Evolutionary conservation across 2,113 vertebrate species (phyloP).

Genomic region (Boulengeromyrus knoepffleri): DNA sequence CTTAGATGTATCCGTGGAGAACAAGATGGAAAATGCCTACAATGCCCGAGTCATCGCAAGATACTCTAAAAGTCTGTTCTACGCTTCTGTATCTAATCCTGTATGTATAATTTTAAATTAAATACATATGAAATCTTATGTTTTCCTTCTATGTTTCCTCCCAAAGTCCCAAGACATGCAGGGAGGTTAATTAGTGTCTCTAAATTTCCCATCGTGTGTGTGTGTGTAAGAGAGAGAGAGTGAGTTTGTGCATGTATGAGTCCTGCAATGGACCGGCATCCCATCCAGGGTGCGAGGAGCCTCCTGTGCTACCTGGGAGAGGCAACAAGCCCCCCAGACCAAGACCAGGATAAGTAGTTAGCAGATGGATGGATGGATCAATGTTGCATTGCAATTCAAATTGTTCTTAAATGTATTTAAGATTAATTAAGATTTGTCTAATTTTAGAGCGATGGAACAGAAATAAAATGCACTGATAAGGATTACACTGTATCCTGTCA

Average conservation of each 20-base stretch:
- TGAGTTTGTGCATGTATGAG: neutral
- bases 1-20: slow-evolving; percentile 65
- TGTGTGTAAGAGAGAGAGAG: neutral
- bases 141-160: neutral
- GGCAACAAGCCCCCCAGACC: neutral
- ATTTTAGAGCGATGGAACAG: slow-evolving; percentile 67
- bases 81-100: slow-evolving; percentile 62
- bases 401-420: neutral
- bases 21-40: slow-evolving; percentile 79
- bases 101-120: slow-evolving; percentile 51
- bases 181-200: neutral
- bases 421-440: neutral
- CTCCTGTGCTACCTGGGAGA: neutral
- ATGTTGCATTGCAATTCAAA: neutral
- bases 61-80: slow-evolving; percentile 79
- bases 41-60: slow-evolving; percentile 66
- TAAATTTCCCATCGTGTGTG: neutral
- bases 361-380: neutral
- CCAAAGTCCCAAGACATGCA: neutral
- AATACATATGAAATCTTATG: neutral
- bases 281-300: neutral
- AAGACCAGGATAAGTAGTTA: neutral
- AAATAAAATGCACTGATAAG: slow-evolving; percentile 67
- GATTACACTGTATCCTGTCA: slow-evolving; percentile 66
- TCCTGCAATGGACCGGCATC: neutral